Evolutionary conservation across 2,797 vertebrate species (phyloP).

Genomic region (Cebuella pygmaea): DNA sequence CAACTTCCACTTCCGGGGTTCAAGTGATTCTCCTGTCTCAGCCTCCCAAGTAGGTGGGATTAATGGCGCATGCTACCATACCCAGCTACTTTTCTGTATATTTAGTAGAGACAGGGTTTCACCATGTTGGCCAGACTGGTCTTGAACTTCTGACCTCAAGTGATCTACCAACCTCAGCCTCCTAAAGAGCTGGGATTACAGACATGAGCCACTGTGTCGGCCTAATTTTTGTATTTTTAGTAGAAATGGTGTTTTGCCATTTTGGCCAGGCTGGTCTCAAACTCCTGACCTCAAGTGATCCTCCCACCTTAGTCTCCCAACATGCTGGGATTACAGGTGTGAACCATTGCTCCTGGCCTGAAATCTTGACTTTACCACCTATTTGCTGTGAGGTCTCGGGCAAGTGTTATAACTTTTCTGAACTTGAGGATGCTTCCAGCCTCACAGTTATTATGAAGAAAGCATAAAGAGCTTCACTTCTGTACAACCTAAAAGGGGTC

Average conservation of each 20-base stretch:
- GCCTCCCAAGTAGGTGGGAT: neutral
- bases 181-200: neutral
- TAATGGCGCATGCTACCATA: neutral
- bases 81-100: neutral
- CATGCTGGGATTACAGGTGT: neutral
- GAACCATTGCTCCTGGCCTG: neutral
- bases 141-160: neutral
- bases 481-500: neutral
- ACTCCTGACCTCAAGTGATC: neutral
- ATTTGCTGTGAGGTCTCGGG: neutral
- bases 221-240: neutral
- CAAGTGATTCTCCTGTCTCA: neutral
- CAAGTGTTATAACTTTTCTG: constrained; percentile 28
- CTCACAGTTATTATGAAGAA: neutral
- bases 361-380: neutral
- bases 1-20: neutral
- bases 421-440: neutral
- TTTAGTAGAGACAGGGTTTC: neutral
- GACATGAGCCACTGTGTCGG: neutral
- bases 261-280: neutral
- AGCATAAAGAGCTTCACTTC: neutral
- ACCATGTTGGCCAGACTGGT: neutral
- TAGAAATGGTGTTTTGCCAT: neutral
- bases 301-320: neutral
- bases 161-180: neutral